Conservation (phyloP, 2,888 invertebrate genomes). For the Athalia circularis region DNA sequence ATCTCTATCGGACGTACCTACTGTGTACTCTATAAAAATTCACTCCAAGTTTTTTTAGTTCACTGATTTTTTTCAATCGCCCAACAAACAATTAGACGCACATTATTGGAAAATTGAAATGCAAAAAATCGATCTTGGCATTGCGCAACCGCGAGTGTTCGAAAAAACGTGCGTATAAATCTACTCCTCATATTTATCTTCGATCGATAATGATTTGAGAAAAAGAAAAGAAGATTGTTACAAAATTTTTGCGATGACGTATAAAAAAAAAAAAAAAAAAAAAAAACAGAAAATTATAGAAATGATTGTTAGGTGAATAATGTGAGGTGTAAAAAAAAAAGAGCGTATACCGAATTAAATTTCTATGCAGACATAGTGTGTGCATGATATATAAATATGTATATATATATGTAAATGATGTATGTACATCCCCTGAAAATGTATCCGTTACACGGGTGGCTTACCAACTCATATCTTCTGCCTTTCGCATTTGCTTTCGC, state of each 20-base stretch:
- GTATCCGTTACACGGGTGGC: slow-evolving; percentile 11
- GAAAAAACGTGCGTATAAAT: too few relatives aligned
- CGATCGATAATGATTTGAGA: too few relatives aligned
- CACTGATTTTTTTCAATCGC: too few relatives aligned
- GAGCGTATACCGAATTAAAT: not conserved
- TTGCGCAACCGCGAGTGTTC: too few relatives aligned
- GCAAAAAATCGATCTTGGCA: too few relatives aligned
- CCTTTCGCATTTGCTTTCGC: not conserved
- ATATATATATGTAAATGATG: too few relatives aligned
- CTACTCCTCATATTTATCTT: not conserved
- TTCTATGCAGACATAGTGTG: not conserved
- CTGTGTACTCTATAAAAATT: too few relatives aligned
- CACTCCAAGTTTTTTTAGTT: too few relatives aligned
- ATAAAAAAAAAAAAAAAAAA: not conserved
- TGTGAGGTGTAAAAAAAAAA: not conserved
- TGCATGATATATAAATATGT: not conserved
- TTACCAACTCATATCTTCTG: not conserved
- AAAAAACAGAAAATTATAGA: not conserved
- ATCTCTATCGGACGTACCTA: too few relatives aligned
- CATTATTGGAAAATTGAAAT: too few relatives aligned
- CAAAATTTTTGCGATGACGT: not conserved
- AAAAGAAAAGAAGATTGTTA: not conserved
- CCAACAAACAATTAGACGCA: too few relatives aligned
- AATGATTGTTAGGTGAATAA: not conserved
- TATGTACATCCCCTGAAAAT: not conserved